Percentiles rank a stretch among this genome's conserved stretches.
phyloP scores from a whole-genome alignment of 2,797 vertebrate genomes.

The Dromococcyx pavoninus region DNA sequence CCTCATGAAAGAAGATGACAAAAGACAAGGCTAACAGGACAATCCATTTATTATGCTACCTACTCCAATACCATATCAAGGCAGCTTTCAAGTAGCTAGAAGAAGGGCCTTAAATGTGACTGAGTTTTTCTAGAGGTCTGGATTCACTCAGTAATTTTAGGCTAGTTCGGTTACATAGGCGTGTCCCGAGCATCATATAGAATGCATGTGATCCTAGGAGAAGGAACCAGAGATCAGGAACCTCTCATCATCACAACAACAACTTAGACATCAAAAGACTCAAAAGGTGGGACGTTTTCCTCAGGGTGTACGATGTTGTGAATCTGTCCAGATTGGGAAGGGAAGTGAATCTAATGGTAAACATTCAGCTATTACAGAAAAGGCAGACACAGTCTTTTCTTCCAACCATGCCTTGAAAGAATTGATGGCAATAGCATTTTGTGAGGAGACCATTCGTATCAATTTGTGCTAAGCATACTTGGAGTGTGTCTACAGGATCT shows the following conservation, averaged over 20 bases:
- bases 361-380: neutral
- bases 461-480: neutral
- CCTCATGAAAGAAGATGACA: neutral
- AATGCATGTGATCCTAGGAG: neutral
- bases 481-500: neutral
- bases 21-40: neutral
- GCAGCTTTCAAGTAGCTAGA: neutral
- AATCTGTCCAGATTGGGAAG: neutral
- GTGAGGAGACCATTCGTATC: neutral
- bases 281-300: neutral
- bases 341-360: neutral
- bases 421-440: neutral
- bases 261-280: neutral
- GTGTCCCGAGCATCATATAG: neutral
- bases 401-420: neutral
- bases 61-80: fast-evolving
- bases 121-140: neutral
- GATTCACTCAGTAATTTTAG: neutral
- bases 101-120: neutral
- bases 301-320: neutral
- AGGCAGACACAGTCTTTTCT: neutral
- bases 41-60: neutral
- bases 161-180: neutral
- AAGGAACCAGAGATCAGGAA: neutral
- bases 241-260: neutral